Base-by-base conservation (phyloP, 2,888 invertebrate species). In the Andrena minutula region DNA sequence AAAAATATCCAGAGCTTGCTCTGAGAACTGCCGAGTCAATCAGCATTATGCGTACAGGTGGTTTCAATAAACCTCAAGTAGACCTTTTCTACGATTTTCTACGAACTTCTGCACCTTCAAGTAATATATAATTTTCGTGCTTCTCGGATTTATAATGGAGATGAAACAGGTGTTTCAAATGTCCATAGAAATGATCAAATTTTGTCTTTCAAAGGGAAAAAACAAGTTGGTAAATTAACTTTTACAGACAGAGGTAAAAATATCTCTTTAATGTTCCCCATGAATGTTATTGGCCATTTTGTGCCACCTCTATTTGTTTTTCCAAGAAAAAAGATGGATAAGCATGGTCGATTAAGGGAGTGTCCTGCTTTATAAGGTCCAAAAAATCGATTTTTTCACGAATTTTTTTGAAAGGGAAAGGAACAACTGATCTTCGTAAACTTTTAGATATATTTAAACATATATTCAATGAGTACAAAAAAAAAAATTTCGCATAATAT, bases 211-310 rank as follows among this genome's bases (percentile, higher is more conserved):
- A 87, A 85, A 84, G 81, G 76, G 3, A 80, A 84, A 75, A 70
- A 49, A 12, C 87, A 88, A 75, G 86, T 89, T 35, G 85, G 88
- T 28, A 84, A 83, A 28, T 30, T 90, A 12, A 85, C 87, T 10
- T 86, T 85, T 20, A 80, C 70, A 35, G 85, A 88, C 74, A 58
- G 85, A 49, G 88, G 88, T 63, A 7, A 74, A 35, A 84, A 82
- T 26, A 79, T 90, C 7, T 89, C 90, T 0, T 30, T 89, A 7
- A 53, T 86, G 51, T 86, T 84, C 64, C 41, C 58, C 8, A 84
- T 85, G 79, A 85, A 56, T 73, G 72, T 79, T 8, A 41, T 41
- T 12, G 86, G 86, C 4, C 47, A 70, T 3, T 86, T 78, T 49
- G 35, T 85, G 16, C 86, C 84, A 20, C 85, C 86, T 0, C 20